Evolutionary conservation across 2,797 vertebrate species (phyloP), one percentile per base, ranked within the genome.

Genomic region (Adelosebastes latens): DNA sequence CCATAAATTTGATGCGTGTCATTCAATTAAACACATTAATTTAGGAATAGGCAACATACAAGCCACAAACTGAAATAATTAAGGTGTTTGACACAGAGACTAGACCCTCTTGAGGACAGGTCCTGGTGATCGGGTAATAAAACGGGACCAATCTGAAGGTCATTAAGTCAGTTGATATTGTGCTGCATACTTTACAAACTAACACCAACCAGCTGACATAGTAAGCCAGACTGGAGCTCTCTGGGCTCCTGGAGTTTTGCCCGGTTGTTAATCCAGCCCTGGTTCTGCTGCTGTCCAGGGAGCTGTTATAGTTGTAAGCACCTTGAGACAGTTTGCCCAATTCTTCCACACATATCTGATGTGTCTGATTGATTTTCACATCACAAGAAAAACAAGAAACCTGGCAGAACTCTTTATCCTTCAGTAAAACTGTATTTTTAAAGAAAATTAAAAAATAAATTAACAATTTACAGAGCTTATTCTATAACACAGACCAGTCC

Each of bases 251-350:
- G 58, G 56, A 76, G 68, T 14, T 58, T 13, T 65, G 58, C 62
- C 63, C 16, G 14, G 62, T 39, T 32, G 52, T 20, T 77, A 77
- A 80, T 84, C 73, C 77, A 42, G 46, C 22, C 3, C 42, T 27
- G 32, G 24, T 56, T 55, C 53, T 55, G 22, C 53, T 52, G n/a
- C 49, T 52, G 18, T 52, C 49, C 49, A 52, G 49, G 49, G 22
- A 24, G 42, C 42, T 46, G 42, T 46, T 46, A 46, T 18, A 46
- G 42, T 46, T 46, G 42, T 18, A 46, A 46, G 7, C 42, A 46
- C 42, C 42, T 46, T 46, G 42, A 46, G 42, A 52, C 49, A 52
- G 49, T 52, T 52, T 52, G 20, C 53, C 10, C 53, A 55, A 24
- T 55, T 55, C 53, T 24, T 55, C 53, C 53, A 55, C 53, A 55